phyloP scores from a whole-genome alignment of 2,113 vertebrate genomes.

The Corythaixoides concolor region DNA sequence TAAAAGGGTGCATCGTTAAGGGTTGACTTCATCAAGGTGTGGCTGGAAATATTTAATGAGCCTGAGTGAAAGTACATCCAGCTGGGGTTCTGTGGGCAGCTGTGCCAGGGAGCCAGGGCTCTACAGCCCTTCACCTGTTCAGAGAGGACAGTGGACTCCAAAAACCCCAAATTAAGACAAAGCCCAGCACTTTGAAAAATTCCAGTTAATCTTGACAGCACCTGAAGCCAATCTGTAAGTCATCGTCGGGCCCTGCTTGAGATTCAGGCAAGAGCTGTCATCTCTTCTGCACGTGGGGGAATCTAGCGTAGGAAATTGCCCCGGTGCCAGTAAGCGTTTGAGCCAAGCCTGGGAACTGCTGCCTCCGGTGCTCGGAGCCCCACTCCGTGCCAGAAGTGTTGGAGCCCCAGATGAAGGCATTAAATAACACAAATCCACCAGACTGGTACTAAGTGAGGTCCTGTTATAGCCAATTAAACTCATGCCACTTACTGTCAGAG shows the following conservation, averaged over 20 bases:
- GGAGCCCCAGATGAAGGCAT: background rate
- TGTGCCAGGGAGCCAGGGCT: background rate
- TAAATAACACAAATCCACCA: background rate
- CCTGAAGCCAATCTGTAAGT: background rate
- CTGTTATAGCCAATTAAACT: background rate
- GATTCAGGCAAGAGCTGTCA: background rate
- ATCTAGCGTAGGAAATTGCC: background rate
- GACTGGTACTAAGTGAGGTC: background rate
- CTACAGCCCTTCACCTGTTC: background rate
- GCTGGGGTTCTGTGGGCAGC: background rate
- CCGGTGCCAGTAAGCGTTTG: background rate
- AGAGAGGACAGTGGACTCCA: background rate
- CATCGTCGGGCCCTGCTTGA: background rate
- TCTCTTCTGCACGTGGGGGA: background rate
- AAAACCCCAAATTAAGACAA: background rate
- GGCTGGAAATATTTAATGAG: background rate
- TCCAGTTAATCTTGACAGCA: background rate
- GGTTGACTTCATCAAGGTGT: conserved; percentile 36
- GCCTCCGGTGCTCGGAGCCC: background rate
- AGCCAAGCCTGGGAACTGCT: background rate
- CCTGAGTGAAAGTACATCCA: background rate
- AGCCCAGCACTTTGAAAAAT: background rate
- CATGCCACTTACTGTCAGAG: background rate
- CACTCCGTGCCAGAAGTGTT: accelerated
- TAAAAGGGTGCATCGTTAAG: background rate